Base-by-base conservation (phyloP, 2,797 vertebrate genomes). In the Babyrousa celebensis region DNA sequence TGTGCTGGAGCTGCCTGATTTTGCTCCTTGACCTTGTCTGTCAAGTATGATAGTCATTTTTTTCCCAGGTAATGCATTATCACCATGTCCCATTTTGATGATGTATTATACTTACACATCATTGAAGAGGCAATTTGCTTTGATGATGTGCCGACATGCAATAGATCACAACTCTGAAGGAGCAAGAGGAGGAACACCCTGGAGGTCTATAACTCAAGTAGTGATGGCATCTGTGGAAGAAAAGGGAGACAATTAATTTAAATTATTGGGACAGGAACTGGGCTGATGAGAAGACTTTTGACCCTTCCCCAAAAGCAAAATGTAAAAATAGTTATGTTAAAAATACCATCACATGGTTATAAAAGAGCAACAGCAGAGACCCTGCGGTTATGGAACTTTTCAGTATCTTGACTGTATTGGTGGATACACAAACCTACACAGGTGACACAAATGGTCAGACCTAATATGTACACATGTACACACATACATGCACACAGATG, bases 41-140 rank as follows among this genome's bases (percentile, higher is more conserved):
- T 95, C 97, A 96, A 75, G 32, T 43, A 54, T 48, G 91, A 58
- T 77, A 68, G 65, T 36, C 89, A 80, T 95, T 96, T 94, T 68
- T 96, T 96, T 85, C 96, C 96, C 89, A 48, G 84, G 83, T 97
- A 92, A 98, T 97, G 96, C 92, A 98, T 98, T 97, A 96, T 98
- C 97, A 48, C 0, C 0, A 5, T 68, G 67, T 96, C 78, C 97
- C 95, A 89, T 97, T 98, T 93, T 97, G 97, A 96, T 97, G 97
- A 97, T 97, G 95, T 91, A 97, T 97, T 97, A 75, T 88, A 96
- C 97, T 96, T 96, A 97, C 90, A 96, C 84, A 98, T 95, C 94
- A 94, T 25, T 92, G 98, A 97, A 98, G 98, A 98, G 94, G 92
- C 94, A 98, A 94, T 98, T 98, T 98, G 80, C 96, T 98, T 98